These are phyloP conservation scores for Epinotia nisella DNA, from an alignment of 2,888 invertebrate species.

Conservation along the genomic window DNA sequence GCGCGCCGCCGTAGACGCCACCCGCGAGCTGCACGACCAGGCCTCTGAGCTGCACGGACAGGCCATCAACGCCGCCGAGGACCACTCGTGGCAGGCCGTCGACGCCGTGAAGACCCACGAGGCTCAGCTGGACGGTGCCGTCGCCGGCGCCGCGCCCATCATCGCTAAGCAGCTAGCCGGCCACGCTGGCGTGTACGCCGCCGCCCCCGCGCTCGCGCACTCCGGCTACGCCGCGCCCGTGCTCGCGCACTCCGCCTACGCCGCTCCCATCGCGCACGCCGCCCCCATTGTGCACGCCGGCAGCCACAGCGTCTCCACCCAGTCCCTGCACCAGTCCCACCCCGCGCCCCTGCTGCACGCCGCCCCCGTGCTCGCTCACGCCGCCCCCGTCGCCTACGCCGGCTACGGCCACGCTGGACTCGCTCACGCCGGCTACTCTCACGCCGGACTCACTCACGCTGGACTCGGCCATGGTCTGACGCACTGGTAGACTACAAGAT, in stretches of 20 bases:
- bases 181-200: slow-evolving; percentile 58
- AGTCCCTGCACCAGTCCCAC: slow-evolving; percentile 30
- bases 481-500: slow-evolving; percentile 46
- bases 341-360: slow-evolving; percentile 46
- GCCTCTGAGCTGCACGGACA: slow-evolving; percentile 76
- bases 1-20: slow-evolving; percentile 76
- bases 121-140: slow-evolving; percentile 77
- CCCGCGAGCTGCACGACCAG: slow-evolving; percentile 78
- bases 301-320: slow-evolving; percentile 18
- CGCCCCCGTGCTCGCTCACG: slow-evolving; percentile 48
- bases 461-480: slow-evolving; percentile 25
- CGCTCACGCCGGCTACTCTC: slow-evolving; percentile 17
- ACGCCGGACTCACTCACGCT: slow-evolving; percentile 12
- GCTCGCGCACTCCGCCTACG: slow-evolving; percentile 43
- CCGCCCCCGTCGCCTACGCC: slow-evolving; percentile 22
- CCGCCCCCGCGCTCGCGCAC: slow-evolving; percentile 47
- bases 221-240: slow-evolving; percentile 51
- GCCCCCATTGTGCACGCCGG: slow-evolving; percentile 33
- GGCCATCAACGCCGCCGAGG: slow-evolving; percentile 79
- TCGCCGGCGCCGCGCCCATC: slow-evolving; percentile 77
- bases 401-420: slow-evolving; percentile 23
- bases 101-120: slow-evolving; percentile 77
- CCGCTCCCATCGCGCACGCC: slow-evolving; percentile 42
- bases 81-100: slow-evolving; percentile 79
- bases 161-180: slow-evolving; percentile 78